These are phyloP conservation scores for Chelon labrosus DNA, from an alignment of 2,797 vertebrate genomes.

Conservation along the genomic window DNA sequence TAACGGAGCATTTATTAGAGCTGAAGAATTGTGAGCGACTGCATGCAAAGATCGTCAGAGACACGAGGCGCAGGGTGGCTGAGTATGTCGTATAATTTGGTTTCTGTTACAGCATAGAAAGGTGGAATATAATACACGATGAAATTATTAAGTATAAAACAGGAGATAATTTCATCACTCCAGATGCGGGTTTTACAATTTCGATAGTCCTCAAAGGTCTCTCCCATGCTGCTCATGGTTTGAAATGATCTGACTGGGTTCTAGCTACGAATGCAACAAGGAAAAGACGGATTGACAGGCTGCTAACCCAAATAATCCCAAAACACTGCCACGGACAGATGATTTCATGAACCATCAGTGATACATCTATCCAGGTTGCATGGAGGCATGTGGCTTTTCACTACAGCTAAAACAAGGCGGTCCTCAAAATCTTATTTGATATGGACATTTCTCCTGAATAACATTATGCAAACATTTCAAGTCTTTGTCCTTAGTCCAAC, in stretches of 20 bases:
- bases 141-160: conserved; percentile 45
- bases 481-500: conserved; percentile 69
- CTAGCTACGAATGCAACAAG: conserved; percentile 55
- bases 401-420: conserved; percentile 41
- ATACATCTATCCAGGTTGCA: conserved; percentile 13
- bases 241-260: conserved; percentile 23
- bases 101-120: conserved; percentile 68
- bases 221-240: conserved; percentile 10
- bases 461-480: conserved; percentile 72
- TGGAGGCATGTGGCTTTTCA: conserved; percentile 1
- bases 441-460: conserved; percentile 62
- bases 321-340: background rate
- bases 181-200: conserved; percentile 13
- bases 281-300: conserved; percentile 30
- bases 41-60: conserved; percentile 74
- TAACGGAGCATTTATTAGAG: conserved; percentile 56
- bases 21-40: conserved; percentile 50
- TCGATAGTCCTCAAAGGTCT: conserved; percentile 44
- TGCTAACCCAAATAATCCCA: conserved; percentile 33
- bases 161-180: conserved; percentile 38
- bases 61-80: conserved; percentile 45
- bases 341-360: conserved; percentile 27
- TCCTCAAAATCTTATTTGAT: conserved; percentile 60
- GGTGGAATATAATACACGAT: conserved; percentile 55
- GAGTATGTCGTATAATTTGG: conserved; percentile 66